phyloP scores from a whole-genome alignment of 2,797 vertebrate genomes.

The Arrhamphus sclerolepis region DNA sequence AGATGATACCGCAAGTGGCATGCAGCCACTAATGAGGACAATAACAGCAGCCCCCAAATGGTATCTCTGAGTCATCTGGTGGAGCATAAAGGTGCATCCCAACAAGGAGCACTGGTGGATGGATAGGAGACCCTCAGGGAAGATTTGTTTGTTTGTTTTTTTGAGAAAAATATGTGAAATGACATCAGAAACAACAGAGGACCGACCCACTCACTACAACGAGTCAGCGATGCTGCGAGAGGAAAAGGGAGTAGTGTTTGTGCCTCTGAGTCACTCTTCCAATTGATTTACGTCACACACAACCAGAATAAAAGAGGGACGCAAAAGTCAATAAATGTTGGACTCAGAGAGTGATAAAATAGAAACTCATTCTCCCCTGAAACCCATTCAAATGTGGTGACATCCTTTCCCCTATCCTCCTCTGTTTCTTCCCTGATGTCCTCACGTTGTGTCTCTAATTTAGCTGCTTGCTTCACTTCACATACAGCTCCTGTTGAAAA shows the following conservation, averaged over 20 bases:
- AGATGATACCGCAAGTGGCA: conserved; percentile 36
- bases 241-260: conserved; percentile 27
- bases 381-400: background rate
- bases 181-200: conserved; percentile 14
- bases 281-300: conserved; percentile 47
- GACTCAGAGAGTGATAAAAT: background rate
- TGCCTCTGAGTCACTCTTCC: conserved; percentile 51
- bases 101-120: conserved; percentile 29
- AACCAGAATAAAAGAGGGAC: conserved; percentile 5
- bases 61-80: conserved; percentile 68
- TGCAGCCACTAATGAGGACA: conserved; percentile 47
- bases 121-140: conserved; percentile 23
- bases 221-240: conserved; percentile 55
- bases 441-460: conserved; percentile 70
- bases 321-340: conserved; percentile 20
- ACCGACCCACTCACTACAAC: conserved; percentile 30
- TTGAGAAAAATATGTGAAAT: conserved; percentile 8
- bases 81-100: conserved; percentile 61
- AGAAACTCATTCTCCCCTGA: background rate
- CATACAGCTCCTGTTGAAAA: conserved; percentile 79
- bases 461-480: conserved; percentile 80
- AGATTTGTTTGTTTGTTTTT: no score
- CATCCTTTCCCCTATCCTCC: conserved; percentile 20
- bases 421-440: conserved; percentile 45
- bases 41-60: conserved; percentile 52